These are phyloP conservation scores for Neodon shergylaensis DNA, from an alignment of 2,113 vertebrate species.

Conservation along the genomic window DNA sequence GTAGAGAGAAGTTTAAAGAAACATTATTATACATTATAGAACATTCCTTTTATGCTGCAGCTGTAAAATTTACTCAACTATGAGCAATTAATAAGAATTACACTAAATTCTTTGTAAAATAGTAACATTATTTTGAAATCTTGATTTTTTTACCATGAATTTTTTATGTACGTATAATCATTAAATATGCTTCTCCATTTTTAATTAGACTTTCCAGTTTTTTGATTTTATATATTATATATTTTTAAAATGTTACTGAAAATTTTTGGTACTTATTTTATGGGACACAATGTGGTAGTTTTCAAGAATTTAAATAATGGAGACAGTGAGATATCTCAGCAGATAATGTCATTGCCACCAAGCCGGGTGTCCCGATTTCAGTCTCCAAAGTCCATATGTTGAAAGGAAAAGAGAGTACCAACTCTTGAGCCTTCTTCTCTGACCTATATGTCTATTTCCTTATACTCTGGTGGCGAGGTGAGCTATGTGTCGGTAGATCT, in stretches of 20 bases:
- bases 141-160: not conserved
- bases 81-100: not conserved
- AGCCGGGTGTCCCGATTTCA: not conserved
- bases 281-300: not conserved
- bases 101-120: not conserved
- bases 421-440: not conserved
- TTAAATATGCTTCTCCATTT: not conserved
- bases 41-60: not conserved
- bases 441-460: not conserved
- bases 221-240: not conserved
- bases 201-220: not conserved
- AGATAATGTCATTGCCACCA: too few species aligned
- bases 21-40: not conserved
- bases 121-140: not conserved
- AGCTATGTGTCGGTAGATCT: not conserved
- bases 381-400: not conserved
- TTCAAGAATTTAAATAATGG: not conserved
- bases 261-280: not conserved
- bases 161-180: not conserved
- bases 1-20: not conserved
- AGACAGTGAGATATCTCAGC: too few species aligned
- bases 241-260: not conserved
- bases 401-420: too few species aligned
- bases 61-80: not conserved
- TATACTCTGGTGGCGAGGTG: not conserved